Evolutionary conservation across 2,888 invertebrate species (phyloP).

Genomic region (Oscheius sp.): DNA sequence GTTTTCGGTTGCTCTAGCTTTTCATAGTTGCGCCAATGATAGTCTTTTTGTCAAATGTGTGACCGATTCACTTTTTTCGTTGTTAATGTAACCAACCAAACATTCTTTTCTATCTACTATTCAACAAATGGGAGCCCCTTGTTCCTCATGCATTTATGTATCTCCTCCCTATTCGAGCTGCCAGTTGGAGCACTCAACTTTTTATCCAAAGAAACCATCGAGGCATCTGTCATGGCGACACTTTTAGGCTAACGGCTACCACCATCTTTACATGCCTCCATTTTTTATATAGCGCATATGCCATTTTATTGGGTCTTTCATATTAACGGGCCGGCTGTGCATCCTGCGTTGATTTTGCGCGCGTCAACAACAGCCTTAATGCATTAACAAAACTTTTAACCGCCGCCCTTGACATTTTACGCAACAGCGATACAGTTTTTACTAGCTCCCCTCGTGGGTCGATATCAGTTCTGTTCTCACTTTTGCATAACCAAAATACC

Average conservation of each 20-base stretch:
- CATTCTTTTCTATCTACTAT: background rate
- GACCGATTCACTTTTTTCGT: slow-evolving; percentile 7
- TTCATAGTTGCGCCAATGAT: background rate
- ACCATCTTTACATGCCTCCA: slow-evolving; percentile 6
- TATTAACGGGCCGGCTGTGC: no score
- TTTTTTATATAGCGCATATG: slow-evolving; percentile 28
- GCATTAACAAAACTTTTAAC: no score
- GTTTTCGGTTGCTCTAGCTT: background rate
- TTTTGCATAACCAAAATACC: no score
- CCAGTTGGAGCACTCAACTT: background rate
- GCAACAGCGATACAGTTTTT: no score
- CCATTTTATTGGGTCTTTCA: slow-evolving; percentile 20
- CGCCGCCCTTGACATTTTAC: no score
- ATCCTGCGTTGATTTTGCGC: no score
- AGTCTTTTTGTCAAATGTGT: slow-evolving; percentile 1
- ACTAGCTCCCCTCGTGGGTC: no score
- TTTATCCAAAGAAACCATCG: background rate
- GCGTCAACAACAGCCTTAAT: no score
- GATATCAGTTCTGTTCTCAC: no score
- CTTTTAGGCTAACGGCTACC: slow-evolving; percentile 12
- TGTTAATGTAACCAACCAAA: background rate
- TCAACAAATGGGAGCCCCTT: background rate
- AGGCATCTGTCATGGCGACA: slow-evolving; percentile 3
- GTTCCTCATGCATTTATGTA: slow-evolving; percentile 13
- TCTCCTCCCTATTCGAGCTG: background rate